Evolutionary conservation across 2,888 invertebrate genomes (phyloP), one percentile per base, ranked within the genome.

Genomic region (Tipula helvola): DNA sequence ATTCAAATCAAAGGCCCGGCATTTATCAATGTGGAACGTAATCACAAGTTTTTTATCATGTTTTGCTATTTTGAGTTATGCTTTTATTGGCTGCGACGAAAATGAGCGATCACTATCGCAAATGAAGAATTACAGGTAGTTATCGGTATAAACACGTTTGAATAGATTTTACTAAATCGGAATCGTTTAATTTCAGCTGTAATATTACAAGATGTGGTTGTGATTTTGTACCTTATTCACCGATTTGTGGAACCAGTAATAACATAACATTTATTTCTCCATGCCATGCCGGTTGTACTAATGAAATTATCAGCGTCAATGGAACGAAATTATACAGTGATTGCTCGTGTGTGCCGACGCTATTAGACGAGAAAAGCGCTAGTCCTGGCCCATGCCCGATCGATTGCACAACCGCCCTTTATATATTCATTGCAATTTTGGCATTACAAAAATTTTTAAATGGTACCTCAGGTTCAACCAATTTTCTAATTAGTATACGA

Each of bases 251-350:
- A 12, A 57, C 16, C 16, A 91, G 92, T 86, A 92, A 93, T 86
- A 92, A 93, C 0, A 89, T 88, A 52, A 91, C 93, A 57, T 95
- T 93, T 90, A 95, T 95, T 89, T 95, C 95, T 0, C 94, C 95
- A 5, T 95, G 95, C 90, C 94, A 95, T 89, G 95, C 95, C 41
- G 95, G 95, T 3, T 95, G 95, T 89, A 91, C 90, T 83, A 89
- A 89, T 13, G 89, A 90, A 87, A 88, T 89, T 52, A 88, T 87
- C 16, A 88, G 89, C 52, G 87, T 89, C 39, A 91, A 92, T 88
- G 91, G 91, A 44, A 90, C 90, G 1, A 36, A 36, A 85, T 88
- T 90, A 88, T 92, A 91, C 86, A 90, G 91, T 10, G 91, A 93
- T 86, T 93, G 93, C 89, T 92, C 91, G 41, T 93, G 93, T 89